Percentiles rank a stretch among this genome's conserved stretches.
These are phyloP conservation scores for Meda fulgida DNA, from an alignment of 2,797 vertebrate genomes.

Conservation along the genomic window DNA sequence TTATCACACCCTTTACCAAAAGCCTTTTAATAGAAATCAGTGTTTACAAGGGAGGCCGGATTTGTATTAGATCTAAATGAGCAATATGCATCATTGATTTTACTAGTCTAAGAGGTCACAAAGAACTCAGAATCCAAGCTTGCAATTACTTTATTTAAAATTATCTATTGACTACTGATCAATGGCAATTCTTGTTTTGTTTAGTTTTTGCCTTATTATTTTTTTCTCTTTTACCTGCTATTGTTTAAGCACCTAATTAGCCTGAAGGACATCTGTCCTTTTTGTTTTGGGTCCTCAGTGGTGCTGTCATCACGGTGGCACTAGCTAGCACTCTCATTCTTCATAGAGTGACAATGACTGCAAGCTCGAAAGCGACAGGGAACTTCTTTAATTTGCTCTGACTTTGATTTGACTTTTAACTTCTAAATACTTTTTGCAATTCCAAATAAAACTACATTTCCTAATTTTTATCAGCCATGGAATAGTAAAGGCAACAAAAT, in stretches of 20 bases:
- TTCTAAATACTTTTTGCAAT: conserved; percentile 10
- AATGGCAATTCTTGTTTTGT: conserved; percentile 95
- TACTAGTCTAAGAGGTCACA: conserved; percentile 97
- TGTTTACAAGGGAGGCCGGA: conserved; percentile 94
- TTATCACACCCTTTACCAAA: conserved; percentile 82
- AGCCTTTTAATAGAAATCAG: conserved; percentile 91
- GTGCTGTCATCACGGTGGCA: conserved; percentile 4
- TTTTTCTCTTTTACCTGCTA: conserved; percentile 83
- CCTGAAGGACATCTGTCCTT: conserved; percentile 89
- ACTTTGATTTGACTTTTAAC: conserved; percentile 38
- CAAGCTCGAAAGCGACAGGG: conserved; percentile 9
- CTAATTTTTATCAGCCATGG: neutral
- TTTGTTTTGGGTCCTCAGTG: conserved; percentile 67
- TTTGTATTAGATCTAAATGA: conserved; percentile 97
- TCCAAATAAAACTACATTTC: neutral
- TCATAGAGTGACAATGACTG: conserved; percentile 29
- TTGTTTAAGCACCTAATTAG: conserved; percentile 95
- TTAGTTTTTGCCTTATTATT: conserved; percentile 82
- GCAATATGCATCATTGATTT: conserved; percentile 96
- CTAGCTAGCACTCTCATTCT: conserved; percentile 5
- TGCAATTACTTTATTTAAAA: conserved; percentile 99
- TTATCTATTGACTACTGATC: conserved; percentile 97
- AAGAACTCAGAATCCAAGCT: conserved; percentile 91
- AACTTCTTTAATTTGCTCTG: conserved; percentile 31
- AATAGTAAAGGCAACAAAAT: neutral